Conservation (phyloP, 2,888 invertebrate genomes). For the Dermolepida albohirtum region DNA sequence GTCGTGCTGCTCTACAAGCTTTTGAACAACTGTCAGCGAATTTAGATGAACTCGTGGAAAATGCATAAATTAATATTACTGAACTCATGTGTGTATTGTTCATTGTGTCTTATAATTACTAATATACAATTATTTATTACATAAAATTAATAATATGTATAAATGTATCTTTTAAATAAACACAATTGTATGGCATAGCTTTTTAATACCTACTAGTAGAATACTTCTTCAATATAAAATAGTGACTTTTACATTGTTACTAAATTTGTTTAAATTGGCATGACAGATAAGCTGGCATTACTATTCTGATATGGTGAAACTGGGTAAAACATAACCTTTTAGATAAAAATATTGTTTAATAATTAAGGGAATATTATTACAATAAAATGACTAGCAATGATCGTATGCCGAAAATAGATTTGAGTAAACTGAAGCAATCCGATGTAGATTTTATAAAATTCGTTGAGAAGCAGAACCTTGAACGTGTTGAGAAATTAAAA, state of each 20-base stretch:
- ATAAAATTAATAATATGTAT: too few relatives aligned
- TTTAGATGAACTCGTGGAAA: conserved; percentile 52
- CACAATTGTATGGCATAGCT: too few relatives aligned
- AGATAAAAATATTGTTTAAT: not conserved
- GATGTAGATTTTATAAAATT: conserved; percentile 84
- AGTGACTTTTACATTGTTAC: too few relatives aligned
- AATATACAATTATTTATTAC: too few relatives aligned
- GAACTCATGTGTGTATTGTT: too few relatives aligned
- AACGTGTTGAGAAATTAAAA: conserved; percentile 77
- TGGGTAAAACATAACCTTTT: conserved; percentile 5
- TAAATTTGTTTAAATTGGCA: too few relatives aligned
- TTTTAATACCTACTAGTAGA: too few relatives aligned
- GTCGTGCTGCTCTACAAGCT: conserved; percentile 70
- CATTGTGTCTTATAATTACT: too few relatives aligned
- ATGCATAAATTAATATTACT: conserved; percentile 17
- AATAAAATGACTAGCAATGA: conserved; percentile 60
- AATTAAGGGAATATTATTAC: not conserved
- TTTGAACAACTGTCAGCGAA: conserved; percentile 60
- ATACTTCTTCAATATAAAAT: too few relatives aligned
- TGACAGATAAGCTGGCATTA: too few relatives aligned
- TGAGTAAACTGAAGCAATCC: conserved; percentile 68
- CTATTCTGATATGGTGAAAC: too few relatives aligned
- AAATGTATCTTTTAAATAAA: too few relatives aligned
- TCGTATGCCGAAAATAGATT: conserved; percentile 70
- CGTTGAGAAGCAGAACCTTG: conserved; percentile 80